Percentiles rank a stretch among this genome's conserved stretches.
Conservation (phyloP, 2,797 vertebrate genomes). For the Esox masquinongy region DNA sequence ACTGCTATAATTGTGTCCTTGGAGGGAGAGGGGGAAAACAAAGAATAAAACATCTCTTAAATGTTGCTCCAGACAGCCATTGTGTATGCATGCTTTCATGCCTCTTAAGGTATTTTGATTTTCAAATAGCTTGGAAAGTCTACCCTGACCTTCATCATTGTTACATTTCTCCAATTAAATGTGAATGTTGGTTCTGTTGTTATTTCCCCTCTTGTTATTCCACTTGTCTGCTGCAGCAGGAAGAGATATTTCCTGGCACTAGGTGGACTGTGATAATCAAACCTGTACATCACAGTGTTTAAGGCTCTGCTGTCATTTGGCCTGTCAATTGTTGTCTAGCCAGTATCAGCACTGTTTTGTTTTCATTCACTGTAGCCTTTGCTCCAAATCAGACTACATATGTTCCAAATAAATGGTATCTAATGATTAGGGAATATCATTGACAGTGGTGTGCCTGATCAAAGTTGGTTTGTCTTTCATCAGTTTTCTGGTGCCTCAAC, state of each 20-base stretch:
- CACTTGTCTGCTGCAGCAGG: slow-evolving; percentile 1
- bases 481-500: neutral
- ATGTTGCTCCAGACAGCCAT: neutral
- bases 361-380: neutral
- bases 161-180: slow-evolving; percentile 41
- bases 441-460: neutral
- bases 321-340: neutral
- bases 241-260: slow-evolving; percentile 24
- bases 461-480: neutral
- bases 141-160: slow-evolving; percentile 8
- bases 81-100: neutral
- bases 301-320: slow-evolving; percentile 15
- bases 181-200: slow-evolving; percentile 8
- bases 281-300: slow-evolving; percentile 24
- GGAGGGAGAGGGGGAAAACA: neutral
- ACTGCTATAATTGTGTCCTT: neutral
- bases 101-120: neutral
- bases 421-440: neutral
- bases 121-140: neutral
- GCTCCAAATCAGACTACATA: neutral
- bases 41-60: neutral
- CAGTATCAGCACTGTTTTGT: neutral
- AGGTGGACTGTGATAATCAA: slow-evolving; percentile 36
- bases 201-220: neutral
- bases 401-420: neutral